Conservation (phyloP, 2,797 vertebrate species). For the Stomatorhinus walkeri region DNA sequence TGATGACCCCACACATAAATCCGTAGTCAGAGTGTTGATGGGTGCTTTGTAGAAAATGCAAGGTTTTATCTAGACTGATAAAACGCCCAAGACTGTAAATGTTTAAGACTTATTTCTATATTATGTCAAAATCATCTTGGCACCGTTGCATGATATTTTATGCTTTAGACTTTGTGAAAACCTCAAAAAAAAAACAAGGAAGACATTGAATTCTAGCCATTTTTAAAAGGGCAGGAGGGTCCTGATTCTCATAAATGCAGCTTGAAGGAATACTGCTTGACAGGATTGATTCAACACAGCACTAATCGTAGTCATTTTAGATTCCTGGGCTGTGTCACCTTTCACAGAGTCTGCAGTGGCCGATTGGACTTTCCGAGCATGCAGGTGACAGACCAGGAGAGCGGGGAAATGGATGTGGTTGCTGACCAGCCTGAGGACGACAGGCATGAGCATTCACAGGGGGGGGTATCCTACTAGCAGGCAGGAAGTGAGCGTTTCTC, state of each 20-base stretch:
- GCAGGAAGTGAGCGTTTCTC: constrained; percentile 12
- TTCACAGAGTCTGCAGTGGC: not conserved
- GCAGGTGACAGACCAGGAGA: not conserved
- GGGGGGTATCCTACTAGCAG: constrained; percentile 3
- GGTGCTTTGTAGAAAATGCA: not conserved
- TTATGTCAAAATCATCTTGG: not conserved
- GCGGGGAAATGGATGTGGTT: not conserved
- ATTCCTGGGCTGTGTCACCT: not conserved
- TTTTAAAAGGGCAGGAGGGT: not conserved
- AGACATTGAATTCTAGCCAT: not conserved
- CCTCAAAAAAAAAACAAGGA: not conserved
- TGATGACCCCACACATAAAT: not conserved
- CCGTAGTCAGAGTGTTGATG: not conserved
- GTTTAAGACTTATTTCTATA: not conserved
- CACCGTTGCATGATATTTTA: not conserved
- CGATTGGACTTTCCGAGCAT: not conserved
- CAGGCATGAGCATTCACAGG: not conserved
- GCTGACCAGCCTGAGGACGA: not conserved
- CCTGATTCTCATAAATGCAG: constrained; percentile 3
- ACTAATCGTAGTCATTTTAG: not conserved
- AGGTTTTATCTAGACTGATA: not conserved
- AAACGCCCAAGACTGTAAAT: not conserved
- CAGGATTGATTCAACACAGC: not conserved
- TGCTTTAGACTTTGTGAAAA: not conserved
- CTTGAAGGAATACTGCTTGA: not conserved